phyloP scores from a whole-genome alignment of 2,113 vertebrate genomes.

The Sorex araneus region DNA sequence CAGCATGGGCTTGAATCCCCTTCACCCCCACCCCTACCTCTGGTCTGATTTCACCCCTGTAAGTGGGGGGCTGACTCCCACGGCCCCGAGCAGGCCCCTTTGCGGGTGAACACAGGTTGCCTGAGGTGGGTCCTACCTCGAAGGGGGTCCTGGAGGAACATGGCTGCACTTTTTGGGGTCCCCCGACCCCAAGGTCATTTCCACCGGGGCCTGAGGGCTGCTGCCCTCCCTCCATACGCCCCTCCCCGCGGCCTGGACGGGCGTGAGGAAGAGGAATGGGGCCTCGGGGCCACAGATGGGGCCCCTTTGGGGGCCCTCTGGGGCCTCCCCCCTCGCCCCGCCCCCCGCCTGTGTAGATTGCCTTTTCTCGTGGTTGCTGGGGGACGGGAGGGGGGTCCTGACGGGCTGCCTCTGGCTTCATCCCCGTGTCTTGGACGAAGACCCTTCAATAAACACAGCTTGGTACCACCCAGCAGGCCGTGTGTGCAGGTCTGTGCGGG shows the following conservation, averaged over 20 bases:
- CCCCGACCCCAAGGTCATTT: neutral
- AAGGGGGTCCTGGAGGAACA: neutral
- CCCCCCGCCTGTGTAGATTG: constrained; percentile 67
- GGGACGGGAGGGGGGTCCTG: constrained; percentile 55
- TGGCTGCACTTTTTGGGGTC: neutral
- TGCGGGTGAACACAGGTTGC: neutral
- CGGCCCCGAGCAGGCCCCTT: neutral
- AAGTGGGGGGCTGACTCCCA: neutral
- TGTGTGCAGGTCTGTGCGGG: constrained; percentile 65
- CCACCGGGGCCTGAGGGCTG: neutral
- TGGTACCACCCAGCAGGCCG: constrained; percentile 58
- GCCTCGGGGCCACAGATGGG: too few relatives aligned
- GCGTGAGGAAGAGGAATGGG: too few relatives aligned
- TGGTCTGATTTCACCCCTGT: constrained; percentile 50
- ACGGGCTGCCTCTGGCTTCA: neutral
- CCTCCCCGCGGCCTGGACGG: neutral
- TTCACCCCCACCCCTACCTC: constrained; percentile 58
- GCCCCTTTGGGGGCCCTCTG: neutral
- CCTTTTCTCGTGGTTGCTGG: constrained; percentile 72
- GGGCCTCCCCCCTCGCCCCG: neutral
- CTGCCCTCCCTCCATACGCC: neutral
- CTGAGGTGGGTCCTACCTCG: neutral
- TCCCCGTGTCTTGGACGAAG: constrained; percentile 57
- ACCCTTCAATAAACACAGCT: constrained; percentile 82
- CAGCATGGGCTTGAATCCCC: neutral